phyloP scores from a whole-genome alignment of 2,797 vertebrate species.

The Telmatherina bonti region DNA sequence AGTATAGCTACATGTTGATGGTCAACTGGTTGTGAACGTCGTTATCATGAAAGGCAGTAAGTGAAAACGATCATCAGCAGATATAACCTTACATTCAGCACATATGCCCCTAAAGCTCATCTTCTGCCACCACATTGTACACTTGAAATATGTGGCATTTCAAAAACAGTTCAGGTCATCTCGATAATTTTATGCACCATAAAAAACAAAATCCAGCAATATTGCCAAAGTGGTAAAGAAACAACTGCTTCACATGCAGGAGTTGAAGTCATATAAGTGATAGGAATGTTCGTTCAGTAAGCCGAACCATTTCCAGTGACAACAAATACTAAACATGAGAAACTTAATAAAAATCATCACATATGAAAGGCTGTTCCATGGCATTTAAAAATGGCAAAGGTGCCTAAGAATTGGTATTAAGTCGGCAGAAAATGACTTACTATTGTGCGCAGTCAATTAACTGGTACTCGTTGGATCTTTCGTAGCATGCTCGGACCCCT shows the following conservation, averaged over 20 bases:
- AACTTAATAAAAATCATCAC: not conserved
- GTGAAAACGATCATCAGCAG: not conserved
- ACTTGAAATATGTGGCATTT: not conserved
- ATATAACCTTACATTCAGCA: too few species aligned
- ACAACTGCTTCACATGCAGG: not conserved
- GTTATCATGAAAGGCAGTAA: not conserved
- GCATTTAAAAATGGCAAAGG: not conserved
- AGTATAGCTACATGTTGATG: not conserved
- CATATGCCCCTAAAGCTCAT: not conserved
- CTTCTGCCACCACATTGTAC: not conserved
- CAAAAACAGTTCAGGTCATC: not conserved
- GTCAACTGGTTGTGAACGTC: not conserved
- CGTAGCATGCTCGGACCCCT: conserved; percentile 93
- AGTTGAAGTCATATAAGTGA: not conserved
- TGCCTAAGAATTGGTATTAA: not conserved
- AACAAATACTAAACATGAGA: not conserved
- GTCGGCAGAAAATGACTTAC: conserved; percentile 82
- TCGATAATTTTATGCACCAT: not conserved
- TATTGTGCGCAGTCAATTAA: conserved; percentile 98
- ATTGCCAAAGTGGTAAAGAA: not conserved
- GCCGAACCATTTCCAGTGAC: too few species aligned
- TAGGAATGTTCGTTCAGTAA: too few species aligned
- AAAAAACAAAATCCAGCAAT: conserved; percentile 3
- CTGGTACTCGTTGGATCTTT: conserved; percentile 98
- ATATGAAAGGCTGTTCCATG: not conserved